A percentile compares a stretch with the other conserved stretches of the same genome.
phyloP scores from a whole-genome alignment of 2,888 invertebrate species.

The Nomada fucata region DNA sequence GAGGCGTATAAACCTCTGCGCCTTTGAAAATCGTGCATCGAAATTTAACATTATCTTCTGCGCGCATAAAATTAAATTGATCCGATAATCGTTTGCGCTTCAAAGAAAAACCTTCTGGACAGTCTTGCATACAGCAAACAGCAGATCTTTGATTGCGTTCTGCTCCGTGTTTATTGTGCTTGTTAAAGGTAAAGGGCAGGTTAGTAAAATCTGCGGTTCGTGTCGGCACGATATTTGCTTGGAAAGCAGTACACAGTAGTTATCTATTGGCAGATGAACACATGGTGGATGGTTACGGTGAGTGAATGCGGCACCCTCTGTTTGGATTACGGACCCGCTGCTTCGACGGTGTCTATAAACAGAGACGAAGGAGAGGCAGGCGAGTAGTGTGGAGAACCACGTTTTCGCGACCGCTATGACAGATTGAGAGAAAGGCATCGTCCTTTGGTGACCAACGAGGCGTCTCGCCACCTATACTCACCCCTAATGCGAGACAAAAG shows the following conservation, averaged over 20 bases:
- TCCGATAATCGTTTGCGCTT: too few relatives aligned
- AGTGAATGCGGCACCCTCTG: conserved; percentile 79
- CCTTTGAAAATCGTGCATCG: too few relatives aligned
- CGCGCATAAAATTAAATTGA: background rate
- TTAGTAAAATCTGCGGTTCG: conserved; percentile 34
- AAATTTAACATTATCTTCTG: too few relatives aligned
- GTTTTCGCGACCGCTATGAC: conserved; percentile 75
- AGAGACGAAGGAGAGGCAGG: conserved; percentile 70
- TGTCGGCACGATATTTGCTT: conserved; percentile 46
- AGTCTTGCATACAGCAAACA: too few relatives aligned
- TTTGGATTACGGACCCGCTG: conserved; percentile 80
- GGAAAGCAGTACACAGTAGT: conserved; percentile 40
- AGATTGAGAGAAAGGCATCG: conserved; percentile 75
- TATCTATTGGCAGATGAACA: conserved; percentile 72
- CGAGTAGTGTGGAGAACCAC: conserved; percentile 57
- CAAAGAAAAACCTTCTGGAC: too few relatives aligned
- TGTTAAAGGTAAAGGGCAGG: background rate
- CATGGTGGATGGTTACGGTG: conserved; percentile 81
- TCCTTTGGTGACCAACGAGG: conserved; percentile 80
- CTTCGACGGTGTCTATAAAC: conserved; percentile 79
- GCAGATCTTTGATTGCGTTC: background rate
- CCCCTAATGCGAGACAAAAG: conserved; percentile 63
- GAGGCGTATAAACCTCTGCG: too few relatives aligned
- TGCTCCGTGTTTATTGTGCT: background rate
- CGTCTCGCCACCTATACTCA: conserved; percentile 74